A percentile compares a stretch with the other conserved stretches of the same genome.
phyloP scores from a whole-genome alignment of 2,113 vertebrate species.

The Castor canadensis region DNA sequence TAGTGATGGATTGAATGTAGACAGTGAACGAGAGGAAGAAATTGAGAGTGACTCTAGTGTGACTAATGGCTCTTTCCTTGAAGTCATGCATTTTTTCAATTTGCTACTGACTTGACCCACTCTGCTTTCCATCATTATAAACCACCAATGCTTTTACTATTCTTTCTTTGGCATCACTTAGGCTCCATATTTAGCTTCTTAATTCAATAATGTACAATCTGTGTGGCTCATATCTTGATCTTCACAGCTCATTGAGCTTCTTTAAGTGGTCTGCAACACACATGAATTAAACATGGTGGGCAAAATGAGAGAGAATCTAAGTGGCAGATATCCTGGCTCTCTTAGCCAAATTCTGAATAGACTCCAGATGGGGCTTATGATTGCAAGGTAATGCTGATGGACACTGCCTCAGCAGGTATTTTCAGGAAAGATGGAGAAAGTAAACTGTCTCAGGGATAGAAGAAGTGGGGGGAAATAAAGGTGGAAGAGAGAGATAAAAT shows the following conservation, averaged over 20 bases:
- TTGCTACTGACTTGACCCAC: conserved; percentile 48
- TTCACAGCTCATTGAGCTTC: conserved; percentile 68
- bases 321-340: neutral
- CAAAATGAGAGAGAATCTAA: neutral
- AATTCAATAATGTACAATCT: conserved; percentile 73
- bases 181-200: conserved; percentile 67
- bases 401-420: neutral
- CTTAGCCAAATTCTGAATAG: neutral
- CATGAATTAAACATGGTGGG: conserved; percentile 75
- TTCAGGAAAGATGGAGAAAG: neutral
- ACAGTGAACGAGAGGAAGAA: conserved; percentile 44
- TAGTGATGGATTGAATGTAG: conserved; percentile 43
- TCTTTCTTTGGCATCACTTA: conserved; percentile 41
- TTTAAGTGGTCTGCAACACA: conserved; percentile 63
- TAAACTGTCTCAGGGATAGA: neutral
- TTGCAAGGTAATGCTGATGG: neutral
- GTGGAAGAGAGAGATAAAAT: neutral
- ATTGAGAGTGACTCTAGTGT: conserved; percentile 57
- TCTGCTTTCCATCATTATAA: conserved; percentile 43
- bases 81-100: conserved; percentile 65
- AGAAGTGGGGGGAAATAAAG: neutral
- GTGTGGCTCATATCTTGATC: conserved; percentile 65
- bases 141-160: conserved; percentile 26
- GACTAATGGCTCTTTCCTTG: conserved; percentile 71
- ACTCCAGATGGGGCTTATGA: neutral